phyloP scores from a whole-genome alignment of 2,888 invertebrate species.

The Zaprionus bogoriensis region DNA sequence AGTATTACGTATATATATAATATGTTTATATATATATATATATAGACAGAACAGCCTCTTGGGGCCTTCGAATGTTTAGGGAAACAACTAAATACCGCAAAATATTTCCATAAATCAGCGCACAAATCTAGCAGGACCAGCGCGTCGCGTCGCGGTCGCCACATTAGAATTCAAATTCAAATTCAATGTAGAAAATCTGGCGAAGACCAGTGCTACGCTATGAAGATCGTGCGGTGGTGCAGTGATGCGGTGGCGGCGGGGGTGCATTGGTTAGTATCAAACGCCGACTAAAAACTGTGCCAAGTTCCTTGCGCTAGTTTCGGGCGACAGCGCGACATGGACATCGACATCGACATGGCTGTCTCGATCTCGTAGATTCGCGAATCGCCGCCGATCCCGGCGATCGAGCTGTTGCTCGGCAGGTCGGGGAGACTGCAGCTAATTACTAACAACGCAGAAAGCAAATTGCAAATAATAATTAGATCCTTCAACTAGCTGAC shows the following conservation, averaged over 20 bases:
- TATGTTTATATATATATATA: neutral
- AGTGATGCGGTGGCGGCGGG: no score
- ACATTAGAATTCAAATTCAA: constrained; percentile 63
- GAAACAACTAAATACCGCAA: constrained; percentile 31
- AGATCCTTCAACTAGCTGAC: constrained; percentile 55
- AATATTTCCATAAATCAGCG: constrained; percentile 71
- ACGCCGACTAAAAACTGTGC: constrained; percentile 72
- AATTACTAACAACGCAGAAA: constrained; percentile 72
- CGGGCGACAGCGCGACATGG: constrained; percentile 61
- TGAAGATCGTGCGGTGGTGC: no score
- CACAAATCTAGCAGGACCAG: constrained; percentile 61
- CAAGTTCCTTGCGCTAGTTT: constrained; percentile 75
- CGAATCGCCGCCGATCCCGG: neutral
- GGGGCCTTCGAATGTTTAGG: constrained; percentile 40
- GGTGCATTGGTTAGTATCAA: constrained; percentile 43
- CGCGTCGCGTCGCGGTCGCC: constrained; percentile 38
- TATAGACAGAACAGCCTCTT: neutral
- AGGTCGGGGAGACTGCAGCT: constrained; percentile 47
- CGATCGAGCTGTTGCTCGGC: constrained; percentile 19
- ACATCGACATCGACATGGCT: constrained; percentile 40
- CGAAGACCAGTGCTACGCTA: constrained; percentile 37
- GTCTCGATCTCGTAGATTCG: no score
- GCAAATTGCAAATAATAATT: constrained; percentile 58
- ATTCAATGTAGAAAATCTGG: constrained; percentile 45
- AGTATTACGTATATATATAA: neutral